phyloP scores from a whole-genome alignment of 1,140 invertebrate species.

The Catajapyx aquilonaris region DNA sequence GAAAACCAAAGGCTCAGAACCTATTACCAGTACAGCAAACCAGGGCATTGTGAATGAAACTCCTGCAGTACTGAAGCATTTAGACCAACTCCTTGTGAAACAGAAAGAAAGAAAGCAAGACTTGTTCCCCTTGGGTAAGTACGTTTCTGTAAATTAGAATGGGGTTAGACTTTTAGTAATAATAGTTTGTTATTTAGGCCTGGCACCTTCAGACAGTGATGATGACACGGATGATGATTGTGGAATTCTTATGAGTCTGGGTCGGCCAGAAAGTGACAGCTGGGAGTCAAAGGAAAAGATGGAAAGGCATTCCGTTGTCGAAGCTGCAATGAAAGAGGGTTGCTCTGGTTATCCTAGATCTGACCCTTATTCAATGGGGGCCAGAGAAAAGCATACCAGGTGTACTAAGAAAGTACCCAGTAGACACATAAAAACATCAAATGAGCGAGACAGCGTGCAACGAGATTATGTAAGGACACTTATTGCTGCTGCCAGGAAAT shows the following conservation, averaged over 20 bases:
- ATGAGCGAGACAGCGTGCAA: constrained; percentile 3
- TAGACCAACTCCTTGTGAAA: too few relatives aligned
- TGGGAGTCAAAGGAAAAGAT: constrained; percentile 1
- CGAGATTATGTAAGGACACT: constrained; percentile 1
- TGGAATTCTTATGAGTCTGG: constrained; percentile 16
- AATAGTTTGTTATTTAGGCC: constrained; percentile 14
- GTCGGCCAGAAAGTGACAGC: constrained; percentile 5
- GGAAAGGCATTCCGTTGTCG: background rate
- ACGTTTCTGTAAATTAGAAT: too few relatives aligned
- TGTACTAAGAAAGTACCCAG: too few relatives aligned
- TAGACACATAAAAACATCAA: too few relatives aligned
- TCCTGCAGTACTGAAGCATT: too few relatives aligned
- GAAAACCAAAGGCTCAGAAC: too few relatives aligned
- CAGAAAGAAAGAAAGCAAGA: constrained; percentile 18
- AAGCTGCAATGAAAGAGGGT: background rate
- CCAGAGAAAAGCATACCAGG: too few relatives aligned
- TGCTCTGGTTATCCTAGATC: too few relatives aligned
- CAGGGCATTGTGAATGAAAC: too few relatives aligned
- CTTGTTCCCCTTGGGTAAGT: constrained; percentile 21
- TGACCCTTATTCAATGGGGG: too few relatives aligned
- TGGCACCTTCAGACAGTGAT: constrained; percentile 20
- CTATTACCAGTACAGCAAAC: too few relatives aligned
- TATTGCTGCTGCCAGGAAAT: constrained; percentile 3
- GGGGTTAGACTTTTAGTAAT: too few relatives aligned
- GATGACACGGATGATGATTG: constrained; percentile 18